Percentiles rank a stretch among this genome's conserved stretches.
Evolutionary conservation across 2,888 invertebrate genomes (phyloP).

Genomic region (Exocentrus adspersus): DNA sequence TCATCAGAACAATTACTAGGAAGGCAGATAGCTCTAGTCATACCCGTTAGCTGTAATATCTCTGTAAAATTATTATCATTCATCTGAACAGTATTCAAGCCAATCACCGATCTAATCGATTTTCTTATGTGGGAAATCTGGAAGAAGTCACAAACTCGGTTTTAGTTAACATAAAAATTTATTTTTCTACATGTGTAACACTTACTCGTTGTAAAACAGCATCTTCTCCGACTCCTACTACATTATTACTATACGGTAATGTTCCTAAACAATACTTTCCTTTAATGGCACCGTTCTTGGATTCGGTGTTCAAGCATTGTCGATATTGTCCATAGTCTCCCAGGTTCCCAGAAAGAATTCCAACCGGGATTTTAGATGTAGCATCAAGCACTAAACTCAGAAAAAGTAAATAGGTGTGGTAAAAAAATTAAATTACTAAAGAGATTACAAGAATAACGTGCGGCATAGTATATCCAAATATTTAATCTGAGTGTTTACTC

Average conservation of each 20-base stretch:
- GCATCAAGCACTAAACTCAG: conserved; percentile 49
- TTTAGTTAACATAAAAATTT: too few species aligned
- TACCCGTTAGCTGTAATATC: conserved; percentile 4
- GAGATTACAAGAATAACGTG: too few species aligned
- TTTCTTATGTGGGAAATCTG: background rate
- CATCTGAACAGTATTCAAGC: conserved; percentile 50
- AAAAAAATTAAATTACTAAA: too few species aligned
- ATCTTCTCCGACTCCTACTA: background rate
- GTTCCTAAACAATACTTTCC: conserved; percentile 44
- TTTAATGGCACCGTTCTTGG: conserved; percentile 31
- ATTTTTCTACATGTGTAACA: background rate
- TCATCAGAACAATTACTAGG: conserved; percentile 50
- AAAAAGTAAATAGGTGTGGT: too few species aligned
- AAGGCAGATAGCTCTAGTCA: conserved; percentile 41
- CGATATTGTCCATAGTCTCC: conserved; percentile 46
- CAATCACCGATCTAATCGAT: too few species aligned
- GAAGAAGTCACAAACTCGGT: background rate
- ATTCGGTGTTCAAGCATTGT: conserved; percentile 42
- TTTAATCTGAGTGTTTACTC: too few species aligned
- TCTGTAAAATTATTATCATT: conserved; percentile 54
- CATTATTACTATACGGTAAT: background rate
- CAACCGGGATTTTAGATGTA: conserved; percentile 45
- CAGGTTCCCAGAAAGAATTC: conserved; percentile 39
- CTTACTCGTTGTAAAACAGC: background rate
- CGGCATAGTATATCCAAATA: too few species aligned